These are phyloP conservation scores for Ailurus styani DNA, from an alignment of 2,113 vertebrate species.

Conservation along the genomic window DNA sequence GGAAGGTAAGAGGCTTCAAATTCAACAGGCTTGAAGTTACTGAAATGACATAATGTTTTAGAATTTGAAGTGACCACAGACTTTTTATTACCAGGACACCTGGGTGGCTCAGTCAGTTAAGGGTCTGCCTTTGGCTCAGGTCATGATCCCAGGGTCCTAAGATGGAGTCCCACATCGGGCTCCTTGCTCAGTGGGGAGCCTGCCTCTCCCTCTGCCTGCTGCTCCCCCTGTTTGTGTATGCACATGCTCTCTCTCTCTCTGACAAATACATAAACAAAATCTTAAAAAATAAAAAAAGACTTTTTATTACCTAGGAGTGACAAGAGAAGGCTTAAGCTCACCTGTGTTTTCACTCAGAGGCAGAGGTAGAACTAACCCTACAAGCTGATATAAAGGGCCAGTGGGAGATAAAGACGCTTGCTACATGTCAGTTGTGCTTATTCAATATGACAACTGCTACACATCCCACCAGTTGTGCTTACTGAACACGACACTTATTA, in stretches of 20 bases:
- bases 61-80: background rate
- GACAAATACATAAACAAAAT: background rate
- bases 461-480: background rate
- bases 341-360: background rate
- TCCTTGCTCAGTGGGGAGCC: background rate
- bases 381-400: background rate
- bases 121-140: background rate
- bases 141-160: background rate
- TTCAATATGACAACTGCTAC: background rate
- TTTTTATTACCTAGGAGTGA: background rate
- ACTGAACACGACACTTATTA: background rate
- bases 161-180: background rate
- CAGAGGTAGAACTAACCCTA: background rate
- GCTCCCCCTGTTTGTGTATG: background rate
- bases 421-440: background rate
- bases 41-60: background rate
- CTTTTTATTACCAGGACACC: no score
- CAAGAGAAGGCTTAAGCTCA: background rate
- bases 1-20: background rate
- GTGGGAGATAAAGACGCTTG: background rate
- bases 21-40: background rate
- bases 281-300: background rate
- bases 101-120: background rate
- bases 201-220: background rate
- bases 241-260: background rate